Evolutionary conservation across 2,113 vertebrate genomes (phyloP), one percentile per base, ranked within the genome.

Genomic region (Rhea americana): DNA sequence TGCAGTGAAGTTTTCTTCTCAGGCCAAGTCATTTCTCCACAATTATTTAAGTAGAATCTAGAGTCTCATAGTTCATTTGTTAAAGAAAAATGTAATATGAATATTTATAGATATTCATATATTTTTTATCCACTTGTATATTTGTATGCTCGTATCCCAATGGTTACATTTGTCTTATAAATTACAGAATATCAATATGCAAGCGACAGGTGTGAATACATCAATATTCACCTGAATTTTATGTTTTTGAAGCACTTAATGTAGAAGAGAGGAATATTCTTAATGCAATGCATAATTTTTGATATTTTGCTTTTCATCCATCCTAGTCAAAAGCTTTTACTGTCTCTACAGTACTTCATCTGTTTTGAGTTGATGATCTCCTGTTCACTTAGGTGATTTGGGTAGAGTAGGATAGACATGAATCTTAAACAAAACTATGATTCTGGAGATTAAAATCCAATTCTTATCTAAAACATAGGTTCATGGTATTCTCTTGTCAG

Each of bases 401-500:
- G 45, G 30, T 32, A 50, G 30, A 74, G 17, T 28, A 73, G 72
- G n/a, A n/a, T 13, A n/a, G 58, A 78, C 66, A 10, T 82, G 48
- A 76, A 50, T 43, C 35, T n/a, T 48, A 79, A 82, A 87, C 8
- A 85, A 79, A 81, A 35, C 1, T n/a, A 13, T 45, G 30, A 62
- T 66, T 91, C 68, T 51, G 50, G 15, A 87, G 22, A 58, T 82
- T 30, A 24, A 87, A 91, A 58, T 39, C 45, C 13, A 73, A 47
- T 55, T 45, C 66, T 91, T 85, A 77, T 65, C 86, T 84, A 79
- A 93, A 91, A 21, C 50, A 73, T 50, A 50, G 22, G 50, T 68
- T 92, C 73, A 45, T 32, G 76, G 53, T 50, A 48, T 70, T 74
- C 35, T 80, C 50, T 77, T 94, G 72, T 93, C 89, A 89, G 63